Percentiles rank a stretch among this genome's conserved stretches.
Conservation (phyloP, 2,797 vertebrate species). For the Diglossa cyanea region DNA sequence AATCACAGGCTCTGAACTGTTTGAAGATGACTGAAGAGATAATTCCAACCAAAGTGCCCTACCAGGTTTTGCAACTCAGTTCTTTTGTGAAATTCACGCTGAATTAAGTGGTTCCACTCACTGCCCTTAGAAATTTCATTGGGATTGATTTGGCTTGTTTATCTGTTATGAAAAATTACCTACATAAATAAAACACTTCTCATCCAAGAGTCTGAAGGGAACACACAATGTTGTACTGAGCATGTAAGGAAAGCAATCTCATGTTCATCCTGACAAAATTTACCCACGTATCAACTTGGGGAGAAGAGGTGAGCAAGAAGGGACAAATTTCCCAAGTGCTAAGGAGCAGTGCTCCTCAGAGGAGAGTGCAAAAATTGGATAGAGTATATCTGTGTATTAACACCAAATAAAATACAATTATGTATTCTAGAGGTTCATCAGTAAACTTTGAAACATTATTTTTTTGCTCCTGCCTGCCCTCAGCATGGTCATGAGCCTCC, state of each 20-base stretch:
- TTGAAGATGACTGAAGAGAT: neutral
- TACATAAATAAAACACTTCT: neutral
- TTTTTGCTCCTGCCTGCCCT: neutral
- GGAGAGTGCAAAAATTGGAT: neutral
- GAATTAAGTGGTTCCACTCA: neutral
- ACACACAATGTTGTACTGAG: neutral
- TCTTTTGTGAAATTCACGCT: neutral
- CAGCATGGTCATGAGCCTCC: fast-evolving
- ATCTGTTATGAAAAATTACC: neutral
- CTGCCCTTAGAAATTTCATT: neutral
- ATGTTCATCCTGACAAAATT: neutral
- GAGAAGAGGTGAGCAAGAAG: neutral
- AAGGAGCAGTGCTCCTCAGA: neutral
- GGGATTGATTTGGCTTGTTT: neutral
- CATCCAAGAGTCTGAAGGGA: neutral
- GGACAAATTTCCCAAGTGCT: neutral
- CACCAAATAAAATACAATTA: neutral
- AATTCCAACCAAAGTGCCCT: neutral
- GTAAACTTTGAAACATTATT: neutral
- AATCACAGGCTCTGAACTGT: neutral
- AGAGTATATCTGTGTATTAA: neutral
- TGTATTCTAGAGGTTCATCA: neutral
- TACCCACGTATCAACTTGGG: neutral
- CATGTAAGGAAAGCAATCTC: neutral
- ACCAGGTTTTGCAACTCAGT: neutral